Evolutionary conservation across 2,113 vertebrate species (phyloP), one percentile per base, ranked within the genome.

Genomic region (Limnothrissa miodon): DNA sequence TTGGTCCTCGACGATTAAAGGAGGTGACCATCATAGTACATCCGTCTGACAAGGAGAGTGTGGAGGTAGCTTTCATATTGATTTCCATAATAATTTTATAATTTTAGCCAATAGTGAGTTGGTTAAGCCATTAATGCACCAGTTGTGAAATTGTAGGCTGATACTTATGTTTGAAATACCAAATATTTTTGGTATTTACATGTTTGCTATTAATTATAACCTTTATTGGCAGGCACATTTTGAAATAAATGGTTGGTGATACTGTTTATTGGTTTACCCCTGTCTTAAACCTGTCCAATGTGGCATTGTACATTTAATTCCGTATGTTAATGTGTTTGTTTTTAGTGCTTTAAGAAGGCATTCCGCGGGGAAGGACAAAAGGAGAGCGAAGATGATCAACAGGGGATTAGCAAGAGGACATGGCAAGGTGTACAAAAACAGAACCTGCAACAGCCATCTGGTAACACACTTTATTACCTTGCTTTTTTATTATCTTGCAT

Each of bases 21-120:
- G 92, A 95, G 78, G 95, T 98, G 86, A 84, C 85, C 33, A 89
- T 98, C 84, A 21, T 97, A 36, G 87, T 99, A 82, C 87, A 94
- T 48, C 95, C 95, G 3, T 82, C 85, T 25, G 95, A 96, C 85
- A 1, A 0, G 0, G 81, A 89, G 81, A 86, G 81, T 45, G 45
- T 89, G 19, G 66, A 83, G 46, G 90, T 91, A 83, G 2, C 6
- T 42, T 6, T 42, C 6, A 42, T 42, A 66, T 59, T 36, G 13
- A 44, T 19, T 29, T 39, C 53, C 62, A 42, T 1, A 39, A 25
- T 33, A 4, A 36, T 48, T 56, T 56, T 56, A 6, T 19, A 4
- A 36, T 48, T 56, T 56, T 56, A 6, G 19, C 21, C 4, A 56
- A 23, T 13, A 9, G 25, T 39, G 36, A 45, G 70, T 19, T 4